Evolutionary conservation across 64 coral and sea anemone species (phyloP).

Genomic region (Actinia tenebrosa): DNA sequence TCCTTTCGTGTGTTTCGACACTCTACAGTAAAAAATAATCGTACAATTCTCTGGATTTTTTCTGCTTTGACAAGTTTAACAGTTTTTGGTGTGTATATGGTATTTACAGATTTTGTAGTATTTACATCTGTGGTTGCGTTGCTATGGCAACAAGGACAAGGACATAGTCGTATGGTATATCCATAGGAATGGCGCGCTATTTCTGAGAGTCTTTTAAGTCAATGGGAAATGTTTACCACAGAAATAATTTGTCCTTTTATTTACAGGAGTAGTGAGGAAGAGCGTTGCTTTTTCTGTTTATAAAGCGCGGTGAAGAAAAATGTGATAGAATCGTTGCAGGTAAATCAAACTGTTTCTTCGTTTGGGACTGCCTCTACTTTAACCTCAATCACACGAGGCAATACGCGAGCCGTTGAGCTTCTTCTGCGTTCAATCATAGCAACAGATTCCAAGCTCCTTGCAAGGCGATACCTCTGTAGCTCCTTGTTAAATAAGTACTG

Average conservation of each 20-base stretch:
- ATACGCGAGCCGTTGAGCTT: not conserved
- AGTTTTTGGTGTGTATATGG: not conserved
- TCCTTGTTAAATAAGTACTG: slow-evolving; percentile 67
- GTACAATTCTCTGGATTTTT: not conserved
- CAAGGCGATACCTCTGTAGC: slow-evolving; percentile 35
- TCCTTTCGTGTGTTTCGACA: not conserved
- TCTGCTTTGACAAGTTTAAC: slow-evolving; percentile 7
- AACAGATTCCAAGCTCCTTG: slow-evolving; percentile 26
- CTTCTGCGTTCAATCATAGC: not conserved
- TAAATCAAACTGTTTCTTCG: not conserved
- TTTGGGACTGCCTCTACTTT: not conserved
- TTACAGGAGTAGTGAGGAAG: too few species aligned
- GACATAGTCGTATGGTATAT: not conserved
- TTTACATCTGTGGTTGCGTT: not conserved
- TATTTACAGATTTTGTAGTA: not conserved
- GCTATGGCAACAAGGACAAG: not conserved
- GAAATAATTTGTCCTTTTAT: too few species aligned
- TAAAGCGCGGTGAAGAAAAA: not conserved
- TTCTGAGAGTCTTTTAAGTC: not conserved
- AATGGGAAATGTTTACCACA: not conserved
- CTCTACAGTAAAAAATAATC: slow-evolving; percentile 9
- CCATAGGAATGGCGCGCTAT: not conserved
- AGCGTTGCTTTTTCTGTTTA: not conserved
- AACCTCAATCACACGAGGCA: slow-evolving; percentile 6
- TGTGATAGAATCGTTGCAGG: not conserved